Conservation (phyloP, 2,113 vertebrate species). For the human (Homo sapiens) region DNA sequence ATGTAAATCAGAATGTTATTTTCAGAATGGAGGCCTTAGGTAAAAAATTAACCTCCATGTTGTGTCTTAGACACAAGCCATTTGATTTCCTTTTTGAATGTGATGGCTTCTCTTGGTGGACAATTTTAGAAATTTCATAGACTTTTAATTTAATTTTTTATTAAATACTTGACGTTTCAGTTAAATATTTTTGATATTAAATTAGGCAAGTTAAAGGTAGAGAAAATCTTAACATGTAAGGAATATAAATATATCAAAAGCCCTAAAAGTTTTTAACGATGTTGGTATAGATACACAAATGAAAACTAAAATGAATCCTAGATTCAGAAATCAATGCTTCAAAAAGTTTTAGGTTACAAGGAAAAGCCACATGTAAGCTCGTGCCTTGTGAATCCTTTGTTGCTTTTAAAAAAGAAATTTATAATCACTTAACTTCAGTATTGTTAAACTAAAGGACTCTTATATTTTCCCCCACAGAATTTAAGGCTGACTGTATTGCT, state of each 20-base stretch:
- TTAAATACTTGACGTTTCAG: conserved; percentile 28
- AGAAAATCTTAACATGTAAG: conserved; percentile 23
- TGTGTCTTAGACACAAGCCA: conserved; percentile 1
- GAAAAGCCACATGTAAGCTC: neutral
- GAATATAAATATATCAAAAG: neutral
- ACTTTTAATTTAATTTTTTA: conserved; percentile 30
- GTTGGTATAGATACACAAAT: conserved; percentile 21
- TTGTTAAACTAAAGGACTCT: conserved; percentile 68
- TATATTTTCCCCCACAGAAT: conserved; percentile 53
- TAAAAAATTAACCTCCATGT: conserved; percentile 33
- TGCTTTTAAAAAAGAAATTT: conserved; percentile 65
- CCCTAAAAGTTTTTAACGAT: conserved; percentile 7
- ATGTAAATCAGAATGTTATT: conserved; percentile 20
- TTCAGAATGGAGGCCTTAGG: conserved; percentile 34
- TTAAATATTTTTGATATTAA: conserved; percentile 33
- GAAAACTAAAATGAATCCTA: conserved; percentile 42
- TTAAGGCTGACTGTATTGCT: neutral
- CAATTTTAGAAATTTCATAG: neutral
- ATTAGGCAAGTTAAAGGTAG: conserved; percentile 4
- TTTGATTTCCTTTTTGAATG: conserved; percentile 26
- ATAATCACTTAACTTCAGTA: conserved; percentile 56
- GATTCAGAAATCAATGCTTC: conserved; percentile 34
- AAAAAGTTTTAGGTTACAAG: neutral
- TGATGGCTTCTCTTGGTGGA: neutral
- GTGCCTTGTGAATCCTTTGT: conserved; percentile 34